phyloP scores from a whole-genome alignment of 1,140 invertebrate species.

The Zeugodacus cucurbitae region DNA sequence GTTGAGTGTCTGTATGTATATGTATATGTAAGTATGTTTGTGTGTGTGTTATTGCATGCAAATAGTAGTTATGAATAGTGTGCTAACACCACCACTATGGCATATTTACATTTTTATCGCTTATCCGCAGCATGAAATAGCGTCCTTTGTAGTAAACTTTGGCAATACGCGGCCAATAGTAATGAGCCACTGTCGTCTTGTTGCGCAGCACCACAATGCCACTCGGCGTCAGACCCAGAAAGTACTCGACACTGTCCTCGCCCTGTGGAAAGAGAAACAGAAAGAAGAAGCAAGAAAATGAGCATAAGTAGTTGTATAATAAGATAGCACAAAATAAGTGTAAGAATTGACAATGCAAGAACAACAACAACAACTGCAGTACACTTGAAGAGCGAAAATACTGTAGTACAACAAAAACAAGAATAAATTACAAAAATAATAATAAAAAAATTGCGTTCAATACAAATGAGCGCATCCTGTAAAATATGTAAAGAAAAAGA shows the following conservation, averaged over 20 bases:
- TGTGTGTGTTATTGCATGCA: neutral
- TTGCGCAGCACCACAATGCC: conserved; percentile 96
- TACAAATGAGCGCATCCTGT: neutral
- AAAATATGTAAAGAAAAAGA: neutral
- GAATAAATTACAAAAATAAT: neutral
- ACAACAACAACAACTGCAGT: neutral
- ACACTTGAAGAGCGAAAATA: neutral
- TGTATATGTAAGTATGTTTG: neutral
- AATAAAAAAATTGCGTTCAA: neutral
- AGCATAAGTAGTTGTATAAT: conserved; percentile 13
- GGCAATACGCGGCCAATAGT: conserved; percentile 98
- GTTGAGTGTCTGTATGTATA: neutral
- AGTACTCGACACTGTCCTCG: conserved; percentile 97
- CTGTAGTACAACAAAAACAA: neutral
- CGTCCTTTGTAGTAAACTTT: conserved; percentile 96
- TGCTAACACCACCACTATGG: too few species aligned
- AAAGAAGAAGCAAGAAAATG: conserved; percentile 11
- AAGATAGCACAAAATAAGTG: conserved; percentile 30
- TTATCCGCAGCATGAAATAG: conserved; percentile 95
- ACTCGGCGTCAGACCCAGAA: conserved; percentile 95
- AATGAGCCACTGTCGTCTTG: conserved; percentile 97
- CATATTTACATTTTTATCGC: conserved; percentile 91
- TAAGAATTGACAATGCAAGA: neutral
- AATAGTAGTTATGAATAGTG: neutral
- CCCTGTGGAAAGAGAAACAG: conserved; percentile 73